phyloP scores from a whole-genome alignment of 2,797 vertebrate species.

The Halcyon leucocephala region DNA sequence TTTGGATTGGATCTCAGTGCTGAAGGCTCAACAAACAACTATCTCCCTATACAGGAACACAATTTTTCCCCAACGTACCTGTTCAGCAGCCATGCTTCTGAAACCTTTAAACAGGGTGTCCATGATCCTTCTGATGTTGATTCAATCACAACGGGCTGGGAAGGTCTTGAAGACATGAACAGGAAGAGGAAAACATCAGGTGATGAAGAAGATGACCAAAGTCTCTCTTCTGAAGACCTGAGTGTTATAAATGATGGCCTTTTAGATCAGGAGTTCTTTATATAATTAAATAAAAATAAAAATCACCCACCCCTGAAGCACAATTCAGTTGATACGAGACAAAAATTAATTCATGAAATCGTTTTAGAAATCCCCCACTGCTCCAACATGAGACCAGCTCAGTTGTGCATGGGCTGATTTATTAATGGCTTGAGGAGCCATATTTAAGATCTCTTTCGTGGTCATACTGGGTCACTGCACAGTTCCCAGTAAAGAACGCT shows the following conservation, averaged over 20 bases:
- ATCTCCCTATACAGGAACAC: background rate
- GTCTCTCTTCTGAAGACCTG: background rate
- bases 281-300: background rate
- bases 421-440: background rate
- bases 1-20: background rate
- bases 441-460: background rate
- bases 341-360: background rate
- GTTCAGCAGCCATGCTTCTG: background rate
- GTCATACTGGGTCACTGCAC: background rate
- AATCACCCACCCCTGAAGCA: background rate
- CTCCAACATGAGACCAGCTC: background rate
- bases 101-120: background rate
- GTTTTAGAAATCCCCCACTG: background rate
- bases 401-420: background rate
- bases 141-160: background rate
- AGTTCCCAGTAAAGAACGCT: background rate
- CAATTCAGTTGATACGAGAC: background rate
- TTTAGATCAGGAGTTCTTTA: constrained; percentile 48
- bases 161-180: background rate
- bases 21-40: background rate
- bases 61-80: background rate
- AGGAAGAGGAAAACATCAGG: background rate
- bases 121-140: background rate
- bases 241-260: background rate
- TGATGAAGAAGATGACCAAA: background rate